phyloP scores from a whole-genome alignment of 2,888 invertebrate genomes.

The Phorcus lineatus region DNA sequence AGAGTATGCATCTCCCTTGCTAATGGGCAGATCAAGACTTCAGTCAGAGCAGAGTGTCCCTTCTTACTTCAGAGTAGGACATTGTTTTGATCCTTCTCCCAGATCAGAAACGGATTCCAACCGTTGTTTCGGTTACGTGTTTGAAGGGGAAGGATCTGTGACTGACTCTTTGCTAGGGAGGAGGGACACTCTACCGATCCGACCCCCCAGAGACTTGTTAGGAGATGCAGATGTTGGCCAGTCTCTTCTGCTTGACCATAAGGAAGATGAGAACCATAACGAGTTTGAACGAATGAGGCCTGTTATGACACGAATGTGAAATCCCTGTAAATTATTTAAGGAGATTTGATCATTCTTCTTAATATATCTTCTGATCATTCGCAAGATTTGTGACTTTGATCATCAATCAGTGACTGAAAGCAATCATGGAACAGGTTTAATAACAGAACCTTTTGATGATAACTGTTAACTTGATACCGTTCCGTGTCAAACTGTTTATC shows the following conservation, averaged over 20 bases:
- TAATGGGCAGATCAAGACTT: neutral
- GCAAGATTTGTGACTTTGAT: too few relatives aligned
- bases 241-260: neutral
- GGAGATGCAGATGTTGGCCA: neutral
- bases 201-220: neutral
- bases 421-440: too few relatives aligned
- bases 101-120: neutral
- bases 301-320: neutral
- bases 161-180: neutral
- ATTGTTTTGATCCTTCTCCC: neutral
- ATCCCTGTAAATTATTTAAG: too few relatives aligned
- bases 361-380: too few relatives aligned
- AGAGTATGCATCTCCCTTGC: neutral
- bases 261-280: constrained; percentile 10
- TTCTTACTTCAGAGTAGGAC: neutral
- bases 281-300: neutral
- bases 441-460: too few relatives aligned
- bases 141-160: constrained; percentile 1
- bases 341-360: too few relatives aligned
- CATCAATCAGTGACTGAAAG: too few relatives aligned
- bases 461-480: too few relatives aligned
- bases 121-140: neutral
- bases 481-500: too few relatives aligned
- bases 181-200: neutral
- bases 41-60: neutral